A percentile compares a stretch with the other conserved stretches of the same genome.
Conservation (phyloP, 2,888 invertebrate genomes). For the Lacanobia oleracea region DNA sequence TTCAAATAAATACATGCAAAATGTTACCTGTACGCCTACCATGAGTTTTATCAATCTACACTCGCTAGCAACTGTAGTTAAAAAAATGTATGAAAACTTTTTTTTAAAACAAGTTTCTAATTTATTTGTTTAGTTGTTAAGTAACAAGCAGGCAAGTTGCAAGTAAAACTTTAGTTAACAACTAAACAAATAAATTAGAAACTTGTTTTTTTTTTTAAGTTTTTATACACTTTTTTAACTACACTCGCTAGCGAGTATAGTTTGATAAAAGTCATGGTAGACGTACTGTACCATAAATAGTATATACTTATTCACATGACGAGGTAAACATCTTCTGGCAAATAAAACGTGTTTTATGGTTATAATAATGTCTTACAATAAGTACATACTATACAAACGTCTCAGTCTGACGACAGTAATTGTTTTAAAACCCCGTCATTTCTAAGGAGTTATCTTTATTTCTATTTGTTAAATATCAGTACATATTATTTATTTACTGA, state of each 20-base stretch:
- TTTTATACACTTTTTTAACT: too few relatives aligned
- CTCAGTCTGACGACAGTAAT: conserved; percentile 23
- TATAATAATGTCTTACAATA: conserved; percentile 8
- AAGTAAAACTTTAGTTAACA: too few relatives aligned
- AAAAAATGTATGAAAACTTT: too few relatives aligned
- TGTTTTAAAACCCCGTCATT: conserved; percentile 39
- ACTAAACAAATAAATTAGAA: too few relatives aligned
- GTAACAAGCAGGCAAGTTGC: too few relatives aligned
- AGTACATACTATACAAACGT: conserved; percentile 4
- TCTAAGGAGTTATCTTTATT: conserved; percentile 48
- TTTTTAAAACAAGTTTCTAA: too few relatives aligned
- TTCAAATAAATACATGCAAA: background rate
- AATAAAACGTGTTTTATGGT: conserved; percentile 12
- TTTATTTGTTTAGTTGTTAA: too few relatives aligned
- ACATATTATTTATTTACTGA: conserved; percentile 49
- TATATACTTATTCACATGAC: background rate
- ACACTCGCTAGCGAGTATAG: too few relatives aligned
- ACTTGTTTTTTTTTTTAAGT: too few relatives aligned
- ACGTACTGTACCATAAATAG: background rate
- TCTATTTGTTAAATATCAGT: conserved; percentile 25
- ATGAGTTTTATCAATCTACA: too few relatives aligned
- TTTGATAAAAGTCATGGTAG: too few relatives aligned
- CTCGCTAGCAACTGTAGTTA: too few relatives aligned
- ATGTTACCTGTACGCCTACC: background rate
- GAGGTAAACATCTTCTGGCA: background rate